phyloP scores from a whole-genome alignment of 2,113 vertebrate species.

The Sphyrna mokarran region DNA sequence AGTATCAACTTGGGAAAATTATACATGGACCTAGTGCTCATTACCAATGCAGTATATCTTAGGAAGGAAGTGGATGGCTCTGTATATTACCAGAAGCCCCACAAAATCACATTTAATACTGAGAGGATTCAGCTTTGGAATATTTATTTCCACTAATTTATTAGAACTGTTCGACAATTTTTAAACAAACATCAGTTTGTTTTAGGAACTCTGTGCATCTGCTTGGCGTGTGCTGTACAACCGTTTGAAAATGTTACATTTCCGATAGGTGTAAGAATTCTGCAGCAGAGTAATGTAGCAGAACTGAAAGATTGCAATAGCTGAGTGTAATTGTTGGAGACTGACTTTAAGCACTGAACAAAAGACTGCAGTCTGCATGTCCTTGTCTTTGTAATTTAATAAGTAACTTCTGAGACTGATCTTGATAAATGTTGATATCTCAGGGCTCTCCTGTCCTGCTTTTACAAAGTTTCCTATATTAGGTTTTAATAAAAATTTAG shows the following conservation, averaged over 20 bases:
- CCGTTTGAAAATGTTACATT: conserved; percentile 20
- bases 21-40: background rate
- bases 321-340: conserved; percentile 1
- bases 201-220: conserved; percentile 3
- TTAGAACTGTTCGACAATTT: conserved; percentile 9
- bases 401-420: conserved; percentile 24
- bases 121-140: conserved; percentile 15
- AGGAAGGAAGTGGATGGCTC: conserved; percentile 27
- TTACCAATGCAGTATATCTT: conserved; percentile 33
- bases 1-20: background rate
- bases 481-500: conserved; percentile 6
- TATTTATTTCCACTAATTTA: conserved; percentile 21
- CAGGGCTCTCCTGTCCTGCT: conserved; percentile 30
- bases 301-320: background rate
- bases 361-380: conserved; percentile 16
- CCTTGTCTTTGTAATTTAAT: conserved; percentile 30
- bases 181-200: conserved; percentile 12
- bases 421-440: conserved; percentile 24
- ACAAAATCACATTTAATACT: background rate
- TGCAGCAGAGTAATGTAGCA: background rate
- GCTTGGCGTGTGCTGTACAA: background rate
- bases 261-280: conserved; percentile 6
- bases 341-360: background rate
- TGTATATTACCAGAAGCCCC: conserved; percentile 5
- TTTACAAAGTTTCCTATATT: conserved; percentile 34